Evolutionary conservation across 2,113 vertebrate genomes (phyloP).

Genomic region (Redunca redunca): DNA sequence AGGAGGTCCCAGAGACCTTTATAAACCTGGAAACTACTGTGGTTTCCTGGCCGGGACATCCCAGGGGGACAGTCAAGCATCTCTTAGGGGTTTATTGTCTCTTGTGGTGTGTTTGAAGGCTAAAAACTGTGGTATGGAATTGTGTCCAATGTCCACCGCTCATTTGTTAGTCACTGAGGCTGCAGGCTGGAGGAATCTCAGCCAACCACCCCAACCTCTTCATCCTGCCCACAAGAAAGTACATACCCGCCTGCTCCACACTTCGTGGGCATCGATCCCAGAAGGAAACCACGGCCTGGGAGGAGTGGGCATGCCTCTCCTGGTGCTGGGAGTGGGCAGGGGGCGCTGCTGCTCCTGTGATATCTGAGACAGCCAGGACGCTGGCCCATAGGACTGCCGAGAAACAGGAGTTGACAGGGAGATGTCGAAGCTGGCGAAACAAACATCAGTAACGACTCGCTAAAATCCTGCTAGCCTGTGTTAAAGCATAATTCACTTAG

Average conservation of each 20-base stretch:
- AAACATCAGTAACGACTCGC: background rate
- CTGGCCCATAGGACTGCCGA: background rate
- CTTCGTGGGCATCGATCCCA: background rate
- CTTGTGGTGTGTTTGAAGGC: background rate
- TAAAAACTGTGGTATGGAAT: background rate
- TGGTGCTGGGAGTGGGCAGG: background rate
- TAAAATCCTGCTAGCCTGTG: background rate
- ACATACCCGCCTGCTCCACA: accelerated
- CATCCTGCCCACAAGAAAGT: background rate
- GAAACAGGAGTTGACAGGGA: background rate
- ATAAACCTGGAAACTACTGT: background rate
- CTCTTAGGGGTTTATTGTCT: background rate
- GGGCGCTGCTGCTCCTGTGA: background rate
- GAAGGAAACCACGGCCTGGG: background rate
- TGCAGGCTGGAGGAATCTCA: background rate
- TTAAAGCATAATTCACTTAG: too few relatives aligned
- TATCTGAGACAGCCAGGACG: accelerated
- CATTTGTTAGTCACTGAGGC: background rate
- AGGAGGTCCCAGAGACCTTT: background rate
- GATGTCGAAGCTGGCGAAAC: background rate
- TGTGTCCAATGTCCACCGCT: background rate
- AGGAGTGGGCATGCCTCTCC: background rate
- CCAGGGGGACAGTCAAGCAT: background rate
- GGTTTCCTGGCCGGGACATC: background rate
- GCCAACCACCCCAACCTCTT: background rate